Base-by-base conservation (phyloP, 2,888 invertebrate genomes). In the Ellobium chinense region DNA sequence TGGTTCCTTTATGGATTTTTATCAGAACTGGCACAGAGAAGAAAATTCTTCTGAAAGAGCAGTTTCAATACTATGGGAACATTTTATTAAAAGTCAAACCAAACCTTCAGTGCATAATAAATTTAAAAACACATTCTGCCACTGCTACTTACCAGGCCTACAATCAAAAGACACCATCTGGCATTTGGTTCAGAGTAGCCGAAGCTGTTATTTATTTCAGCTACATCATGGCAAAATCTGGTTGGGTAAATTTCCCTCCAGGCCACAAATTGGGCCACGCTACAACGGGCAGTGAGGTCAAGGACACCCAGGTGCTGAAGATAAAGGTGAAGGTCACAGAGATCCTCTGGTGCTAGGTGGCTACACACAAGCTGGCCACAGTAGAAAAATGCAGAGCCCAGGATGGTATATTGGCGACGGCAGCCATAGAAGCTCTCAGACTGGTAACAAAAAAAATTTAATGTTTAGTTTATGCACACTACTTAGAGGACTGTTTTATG, bases 281-380 rank as follows among this genome's bases (percentile, higher is more conserved):
- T 84, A 46, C 88, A 87, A 34, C 82, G 83, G 29, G 83, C 70
- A 39, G 86, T 84, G 5, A 90, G 83, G 14, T 95, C 95, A 46
- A 97, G 94, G 77, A 97, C 93, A 1, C 96, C 96, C 88, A 96
- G 96, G 84, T 96, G 94, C 83, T 95, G 95, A 80, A 97, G 94
- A 92, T 95, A 97, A 21, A 95, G 95, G 90, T 96, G 95, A 1
- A 97, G 94, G 90, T 97, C 96, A 60, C 95, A 94, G 72, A 97
- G 94, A 92, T 97, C 96, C 82, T 95, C 95, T 77, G 95, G 94
- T 80, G 96, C 95, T 85, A 97, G 94, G 93, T 97, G 97, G n/a
- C 96, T 96, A 79, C 96, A 95, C 66, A 98, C 92, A 82, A 97
- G 93, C 91, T 96, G 96, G 27, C 95, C 96, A 86, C 95, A 91